phyloP scores from a whole-genome alignment of 2,113 vertebrate genomes.

The Dasypus novemcinctus region DNA sequence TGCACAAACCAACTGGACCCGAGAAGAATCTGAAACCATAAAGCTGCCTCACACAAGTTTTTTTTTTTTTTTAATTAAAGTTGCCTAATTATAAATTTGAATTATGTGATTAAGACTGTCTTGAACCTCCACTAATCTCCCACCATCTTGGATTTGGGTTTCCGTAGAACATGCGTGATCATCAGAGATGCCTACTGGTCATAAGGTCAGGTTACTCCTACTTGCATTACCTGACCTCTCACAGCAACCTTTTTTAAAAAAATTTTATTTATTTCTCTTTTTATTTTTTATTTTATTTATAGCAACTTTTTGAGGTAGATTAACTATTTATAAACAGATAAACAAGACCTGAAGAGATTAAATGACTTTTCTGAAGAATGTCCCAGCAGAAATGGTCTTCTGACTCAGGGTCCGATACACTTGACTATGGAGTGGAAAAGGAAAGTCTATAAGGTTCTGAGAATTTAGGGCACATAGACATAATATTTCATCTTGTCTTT shows the following conservation, averaged over 20 bases:
- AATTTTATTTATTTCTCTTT: no score
- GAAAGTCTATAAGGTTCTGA: background rate
- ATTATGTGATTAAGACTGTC: background rate
- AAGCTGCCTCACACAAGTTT: background rate
- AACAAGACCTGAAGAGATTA: background rate
- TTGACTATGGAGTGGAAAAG: background rate
- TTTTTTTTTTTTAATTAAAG: background rate
- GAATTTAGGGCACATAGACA: background rate
- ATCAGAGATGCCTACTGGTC: no score
- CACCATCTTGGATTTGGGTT: background rate
- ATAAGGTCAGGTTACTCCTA: background rate
- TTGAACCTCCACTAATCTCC: background rate
- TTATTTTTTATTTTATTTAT: no score
- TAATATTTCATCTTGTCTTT: background rate
- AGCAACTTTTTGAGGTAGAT: background rate
- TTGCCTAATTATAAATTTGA: background rate
- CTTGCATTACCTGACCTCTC: background rate
- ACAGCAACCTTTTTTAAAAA: background rate
- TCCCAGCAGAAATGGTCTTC: background rate
- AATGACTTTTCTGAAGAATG: background rate
- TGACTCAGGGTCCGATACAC: background rate
- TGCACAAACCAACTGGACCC: background rate
- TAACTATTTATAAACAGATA: background rate
- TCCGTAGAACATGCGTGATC: background rate
- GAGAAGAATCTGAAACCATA: slow-evolving; percentile 13